Conservation (phyloP, 2,888 invertebrate species). For the Muschampia plurimacula region DNA sequence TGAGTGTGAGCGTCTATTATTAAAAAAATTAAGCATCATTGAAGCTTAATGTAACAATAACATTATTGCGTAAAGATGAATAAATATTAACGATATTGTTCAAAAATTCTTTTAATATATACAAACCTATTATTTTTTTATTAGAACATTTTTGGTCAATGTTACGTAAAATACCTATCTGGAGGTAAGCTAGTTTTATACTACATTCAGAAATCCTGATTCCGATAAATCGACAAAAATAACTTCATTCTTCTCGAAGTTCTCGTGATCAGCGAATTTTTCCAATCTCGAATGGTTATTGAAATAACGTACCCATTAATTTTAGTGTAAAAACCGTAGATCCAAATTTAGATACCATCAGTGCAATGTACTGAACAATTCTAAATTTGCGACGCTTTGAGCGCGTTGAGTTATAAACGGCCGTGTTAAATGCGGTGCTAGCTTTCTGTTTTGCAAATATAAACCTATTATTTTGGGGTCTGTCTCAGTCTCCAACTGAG, state of each 20-base stretch:
- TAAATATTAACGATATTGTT: no score
- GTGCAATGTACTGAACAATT: constrained; percentile 55
- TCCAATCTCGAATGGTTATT: neutral
- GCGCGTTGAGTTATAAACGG: constrained; percentile 56
- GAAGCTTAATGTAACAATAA: no score
- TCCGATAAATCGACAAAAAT: neutral
- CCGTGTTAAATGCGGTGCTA: constrained; percentile 31
- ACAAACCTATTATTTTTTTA: no score
- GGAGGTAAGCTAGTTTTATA: neutral
- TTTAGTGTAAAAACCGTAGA: constrained; percentile 7
- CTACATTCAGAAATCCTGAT: neutral
- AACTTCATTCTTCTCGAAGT: neutral
- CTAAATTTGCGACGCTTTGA: constrained; percentile 61
- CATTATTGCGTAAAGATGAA: no score
- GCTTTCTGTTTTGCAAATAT: constrained; percentile 39
- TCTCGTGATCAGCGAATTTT: neutral
- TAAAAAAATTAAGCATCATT: no score
- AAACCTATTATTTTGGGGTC: constrained; percentile 37
- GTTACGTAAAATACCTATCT: neutral
- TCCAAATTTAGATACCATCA: constrained; percentile 19
- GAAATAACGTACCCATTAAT: constrained; percentile 7
- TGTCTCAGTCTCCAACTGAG: constrained; percentile 31
- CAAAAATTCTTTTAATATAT: no score
- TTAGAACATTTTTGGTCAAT: neutral
- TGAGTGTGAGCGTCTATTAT: no score